phyloP scores from a whole-genome alignment of 2,797 vertebrate species.

The Pseudochromis fuscus region DNA sequence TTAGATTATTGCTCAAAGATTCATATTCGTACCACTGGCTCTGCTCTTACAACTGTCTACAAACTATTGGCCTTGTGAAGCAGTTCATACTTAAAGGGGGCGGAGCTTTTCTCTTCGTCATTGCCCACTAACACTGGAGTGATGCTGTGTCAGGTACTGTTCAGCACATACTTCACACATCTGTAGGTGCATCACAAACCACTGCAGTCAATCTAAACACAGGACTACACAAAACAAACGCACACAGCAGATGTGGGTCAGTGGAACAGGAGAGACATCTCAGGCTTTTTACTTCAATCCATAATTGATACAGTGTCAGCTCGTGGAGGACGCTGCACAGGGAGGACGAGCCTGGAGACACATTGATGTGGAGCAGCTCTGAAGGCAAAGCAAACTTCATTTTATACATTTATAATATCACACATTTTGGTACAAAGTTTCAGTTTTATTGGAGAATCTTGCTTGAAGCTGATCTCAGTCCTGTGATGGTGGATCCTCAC shows the following conservation, averaged over 20 bases:
- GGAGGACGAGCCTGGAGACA: conserved; percentile 8
- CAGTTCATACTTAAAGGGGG: too few relatives aligned
- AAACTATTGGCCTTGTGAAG: too few relatives aligned
- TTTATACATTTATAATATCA: neutral
- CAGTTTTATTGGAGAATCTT: neutral
- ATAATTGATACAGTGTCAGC: conserved; percentile 62
- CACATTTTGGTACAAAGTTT: neutral
- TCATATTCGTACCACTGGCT: too few relatives aligned
- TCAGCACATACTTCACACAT: too few relatives aligned
- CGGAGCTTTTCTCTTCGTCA: too few relatives aligned
- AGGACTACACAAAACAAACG: neutral
- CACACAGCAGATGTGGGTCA: conserved; percentile 61
- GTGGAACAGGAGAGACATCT: conserved; percentile 48
- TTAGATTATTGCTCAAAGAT: too few relatives aligned
- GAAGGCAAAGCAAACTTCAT: neutral
- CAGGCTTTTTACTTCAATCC: conserved; percentile 37
- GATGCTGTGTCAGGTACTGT: too few relatives aligned
- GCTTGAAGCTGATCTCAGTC: neutral
- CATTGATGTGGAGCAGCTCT: neutral
- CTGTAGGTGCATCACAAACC: neutral
- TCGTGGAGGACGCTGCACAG: conserved; percentile 1
- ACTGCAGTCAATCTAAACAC: conserved; percentile 1
- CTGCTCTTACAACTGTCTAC: too few relatives aligned
- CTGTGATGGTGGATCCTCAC: too few relatives aligned
- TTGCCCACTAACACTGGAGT: too few relatives aligned